A percentile compares a stretch with the other conserved stretches of the same genome.
Evolutionary conservation across 2,113 vertebrate genomes (phyloP).

Genomic region (Sprattus sprattus): DNA sequence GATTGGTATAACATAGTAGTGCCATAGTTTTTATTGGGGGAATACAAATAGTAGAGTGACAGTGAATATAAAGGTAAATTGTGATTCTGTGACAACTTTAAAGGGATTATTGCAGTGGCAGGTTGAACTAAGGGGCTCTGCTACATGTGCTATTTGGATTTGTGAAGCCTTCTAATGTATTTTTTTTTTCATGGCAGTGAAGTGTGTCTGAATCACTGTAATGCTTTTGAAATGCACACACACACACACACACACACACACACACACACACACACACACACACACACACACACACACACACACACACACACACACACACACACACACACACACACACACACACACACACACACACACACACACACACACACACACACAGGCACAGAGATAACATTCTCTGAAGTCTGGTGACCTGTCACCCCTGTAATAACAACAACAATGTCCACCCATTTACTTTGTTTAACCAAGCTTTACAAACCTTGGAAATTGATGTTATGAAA

Average conservation of each 20-base stretch:
- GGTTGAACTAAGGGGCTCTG: too few relatives aligned
- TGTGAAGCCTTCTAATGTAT: neutral
- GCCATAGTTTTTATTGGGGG: neutral
- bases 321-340: neutral
- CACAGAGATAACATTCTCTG: neutral
- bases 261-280: neutral
- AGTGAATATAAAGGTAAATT: neutral
- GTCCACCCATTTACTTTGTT: too few relatives aligned
- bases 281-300: neutral
- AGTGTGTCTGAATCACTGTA: neutral
- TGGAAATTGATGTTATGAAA: neutral
- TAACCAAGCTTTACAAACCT: too few relatives aligned
- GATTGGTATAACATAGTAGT: neutral
- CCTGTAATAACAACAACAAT: neutral
- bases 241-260: neutral
- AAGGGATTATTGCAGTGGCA: neutral
- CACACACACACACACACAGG: neutral
- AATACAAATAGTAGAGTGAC: neutral
- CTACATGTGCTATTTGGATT: too few relatives aligned
- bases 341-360: neutral
- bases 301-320: too few relatives aligned
- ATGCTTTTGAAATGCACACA: neutral
- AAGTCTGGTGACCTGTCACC: neutral
- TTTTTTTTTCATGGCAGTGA: neutral
- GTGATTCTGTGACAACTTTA: neutral